Evolutionary conservation across 1,140 invertebrate genomes (phyloP).

Genomic region (Calliphora vicina): DNA sequence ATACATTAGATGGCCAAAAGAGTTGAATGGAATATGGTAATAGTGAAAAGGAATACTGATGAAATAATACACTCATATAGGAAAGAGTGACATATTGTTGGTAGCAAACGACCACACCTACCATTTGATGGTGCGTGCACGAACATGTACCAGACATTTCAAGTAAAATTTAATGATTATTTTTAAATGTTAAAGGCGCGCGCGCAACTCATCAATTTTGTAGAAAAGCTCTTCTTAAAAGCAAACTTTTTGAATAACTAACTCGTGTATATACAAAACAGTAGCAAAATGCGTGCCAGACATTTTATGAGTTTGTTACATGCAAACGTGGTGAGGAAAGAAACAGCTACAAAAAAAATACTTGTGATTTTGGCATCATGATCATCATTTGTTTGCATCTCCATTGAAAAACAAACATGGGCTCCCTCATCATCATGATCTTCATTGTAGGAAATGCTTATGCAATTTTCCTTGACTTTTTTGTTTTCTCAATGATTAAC

Average conservation of each 20-base stretch:
- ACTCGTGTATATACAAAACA: neutral
- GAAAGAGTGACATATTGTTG: neutral
- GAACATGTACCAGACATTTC: neutral
- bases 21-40: neutral
- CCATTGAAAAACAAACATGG: neutral
- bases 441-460: no score
- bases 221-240: no score
- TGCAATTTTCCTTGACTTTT: neutral
- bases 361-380: neutral
- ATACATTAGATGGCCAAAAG: neutral
- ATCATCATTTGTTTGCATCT: neutral
- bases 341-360: neutral
- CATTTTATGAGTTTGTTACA: conserved; percentile 9
- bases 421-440: neutral
- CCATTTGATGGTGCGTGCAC: neutral
- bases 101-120: neutral
- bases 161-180: conserved; percentile 8
- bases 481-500: neutral
- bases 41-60: neutral
- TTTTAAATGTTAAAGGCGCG: neutral
- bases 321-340: neutral
- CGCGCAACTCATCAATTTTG: neutral
- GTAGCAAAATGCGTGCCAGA: conserved; percentile 11
- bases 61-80: neutral
- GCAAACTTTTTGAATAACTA: neutral